phyloP scores from a whole-genome alignment of 2,888 invertebrate species.

The Empis stercorea region DNA sequence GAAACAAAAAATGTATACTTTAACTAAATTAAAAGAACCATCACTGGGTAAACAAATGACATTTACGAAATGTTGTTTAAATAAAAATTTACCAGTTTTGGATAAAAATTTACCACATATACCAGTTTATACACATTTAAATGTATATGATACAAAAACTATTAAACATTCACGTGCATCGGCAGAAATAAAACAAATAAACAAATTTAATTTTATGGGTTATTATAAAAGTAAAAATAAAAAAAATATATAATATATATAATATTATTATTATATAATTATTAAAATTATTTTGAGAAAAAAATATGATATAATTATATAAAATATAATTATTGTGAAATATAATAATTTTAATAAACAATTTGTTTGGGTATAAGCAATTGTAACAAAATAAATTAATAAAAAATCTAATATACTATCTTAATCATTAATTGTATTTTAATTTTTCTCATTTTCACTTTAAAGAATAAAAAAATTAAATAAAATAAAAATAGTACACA shows the following conservation, averaged over 20 bases:
- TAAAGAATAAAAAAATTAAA: too few relatives aligned
- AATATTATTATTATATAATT: too few relatives aligned
- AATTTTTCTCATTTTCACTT: too few relatives aligned
- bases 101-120: conserved; percentile 52
- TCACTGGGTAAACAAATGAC: conserved; percentile 46
- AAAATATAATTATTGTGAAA: too few relatives aligned
- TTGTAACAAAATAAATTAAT: too few relatives aligned
- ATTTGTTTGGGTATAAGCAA: too few relatives aligned
- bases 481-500: too few relatives aligned
- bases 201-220: conserved; percentile 23
- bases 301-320: too few relatives aligned
- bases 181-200: conserved; percentile 35
- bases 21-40: conserved; percentile 42
- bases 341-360: too few relatives aligned
- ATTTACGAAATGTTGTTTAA: conserved; percentile 39
- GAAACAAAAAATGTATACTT: conserved; percentile 31
- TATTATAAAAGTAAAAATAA: conserved; percentile 16
- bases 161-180: conserved; percentile 46
- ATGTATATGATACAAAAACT: conserved; percentile 44
- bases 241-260: neutral
- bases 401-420: too few relatives aligned
- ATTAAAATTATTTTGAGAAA: too few relatives aligned
- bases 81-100: conserved; percentile 34
- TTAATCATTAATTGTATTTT: too few relatives aligned
- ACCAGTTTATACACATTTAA: conserved; percentile 55